phyloP scores from a whole-genome alignment of 1,140 invertebrate genomes.

The Rhynchophorus ferrugineus region DNA sequence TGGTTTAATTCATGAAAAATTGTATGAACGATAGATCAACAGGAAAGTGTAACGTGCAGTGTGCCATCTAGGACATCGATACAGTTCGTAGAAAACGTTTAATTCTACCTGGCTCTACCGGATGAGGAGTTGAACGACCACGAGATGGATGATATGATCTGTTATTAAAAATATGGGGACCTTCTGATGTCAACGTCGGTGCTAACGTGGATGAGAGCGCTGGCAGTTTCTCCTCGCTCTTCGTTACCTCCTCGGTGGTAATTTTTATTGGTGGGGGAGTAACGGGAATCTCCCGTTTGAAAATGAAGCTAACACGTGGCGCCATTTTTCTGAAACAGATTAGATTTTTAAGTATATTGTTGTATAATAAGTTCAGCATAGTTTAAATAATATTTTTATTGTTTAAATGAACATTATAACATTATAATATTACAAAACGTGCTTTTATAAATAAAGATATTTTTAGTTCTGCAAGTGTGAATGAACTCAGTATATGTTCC shows the following conservation, averaged over 20 bases:
- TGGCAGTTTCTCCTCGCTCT: background rate
- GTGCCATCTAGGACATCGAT: too few species aligned
- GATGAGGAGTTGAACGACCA: constrained; percentile 25
- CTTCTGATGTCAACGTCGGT: constrained; percentile 8
- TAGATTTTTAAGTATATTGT: background rate
- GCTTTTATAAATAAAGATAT: too few species aligned
- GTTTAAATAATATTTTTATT: too few species aligned
- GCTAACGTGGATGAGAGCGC: background rate
- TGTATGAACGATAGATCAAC: too few species aligned
- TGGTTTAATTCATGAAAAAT: too few species aligned
- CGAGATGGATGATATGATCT: constrained; percentile 28
- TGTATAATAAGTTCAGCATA: too few species aligned
- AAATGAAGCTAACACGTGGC: constrained; percentile 5
- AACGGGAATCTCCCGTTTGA: constrained; percentile 7
- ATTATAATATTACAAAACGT: too few species aligned
- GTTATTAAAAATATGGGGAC: constrained; percentile 28
- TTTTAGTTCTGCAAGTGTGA: too few species aligned
- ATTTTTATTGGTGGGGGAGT: background rate
- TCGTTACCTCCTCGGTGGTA: background rate
- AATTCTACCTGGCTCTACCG: constrained; percentile 25
- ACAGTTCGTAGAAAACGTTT: too few species aligned
- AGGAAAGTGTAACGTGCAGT: too few species aligned
- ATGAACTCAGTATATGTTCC: too few species aligned
- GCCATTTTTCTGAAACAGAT: constrained; percentile 16
- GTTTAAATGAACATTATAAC: too few species aligned